These are phyloP conservation scores for Montipora efflorescens DNA, from an alignment of 64 coral and sea anemone species.

Conservation along the genomic window DNA sequence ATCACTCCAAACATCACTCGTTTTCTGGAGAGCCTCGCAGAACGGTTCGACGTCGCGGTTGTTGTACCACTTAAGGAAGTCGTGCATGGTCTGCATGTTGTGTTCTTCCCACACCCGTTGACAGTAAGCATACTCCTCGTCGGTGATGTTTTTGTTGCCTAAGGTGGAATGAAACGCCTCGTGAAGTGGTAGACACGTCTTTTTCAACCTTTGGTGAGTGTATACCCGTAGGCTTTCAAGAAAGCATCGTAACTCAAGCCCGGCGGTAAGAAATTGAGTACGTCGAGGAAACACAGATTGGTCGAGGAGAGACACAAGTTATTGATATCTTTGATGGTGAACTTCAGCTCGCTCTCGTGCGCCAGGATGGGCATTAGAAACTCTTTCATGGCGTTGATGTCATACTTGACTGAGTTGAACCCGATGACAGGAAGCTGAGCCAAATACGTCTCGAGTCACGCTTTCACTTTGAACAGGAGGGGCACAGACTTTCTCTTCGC, in stretches of 20 bases:
- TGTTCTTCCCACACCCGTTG: conserved; percentile 33
- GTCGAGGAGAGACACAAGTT: conserved; percentile 6
- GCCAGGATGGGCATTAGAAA: too few relatives aligned
- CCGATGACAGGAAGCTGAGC: too few relatives aligned
- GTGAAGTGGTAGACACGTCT: neutral
- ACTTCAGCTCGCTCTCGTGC: neutral
- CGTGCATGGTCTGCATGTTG: neutral
- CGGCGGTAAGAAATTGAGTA: conserved; percentile 11
- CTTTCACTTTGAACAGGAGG: too few relatives aligned
- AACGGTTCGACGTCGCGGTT: conserved; percentile 30
- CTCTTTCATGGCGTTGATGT: too few relatives aligned
- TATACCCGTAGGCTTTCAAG: conserved; percentile 19
- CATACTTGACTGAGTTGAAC: too few relatives aligned
- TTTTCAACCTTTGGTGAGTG: conserved; percentile 18
- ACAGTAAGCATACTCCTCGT: neutral
- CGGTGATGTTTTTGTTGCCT: neutral
- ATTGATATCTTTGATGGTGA: conserved; percentile 24
- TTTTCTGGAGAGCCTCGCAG: conserved; percentile 32
- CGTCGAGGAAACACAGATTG: conserved; percentile 27
- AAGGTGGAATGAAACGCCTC: neutral
- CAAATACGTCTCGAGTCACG: too few relatives aligned
- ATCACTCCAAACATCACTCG: conserved; percentile 15
- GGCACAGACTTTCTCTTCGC: too few relatives aligned
- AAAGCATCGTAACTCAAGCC: neutral
- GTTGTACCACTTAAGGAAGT: conserved; percentile 33